Evolutionary conservation across 2,888 invertebrate species (phyloP), one percentile per base, ranked within the genome.

Genomic region (Tetranychus truncatus): DNA sequence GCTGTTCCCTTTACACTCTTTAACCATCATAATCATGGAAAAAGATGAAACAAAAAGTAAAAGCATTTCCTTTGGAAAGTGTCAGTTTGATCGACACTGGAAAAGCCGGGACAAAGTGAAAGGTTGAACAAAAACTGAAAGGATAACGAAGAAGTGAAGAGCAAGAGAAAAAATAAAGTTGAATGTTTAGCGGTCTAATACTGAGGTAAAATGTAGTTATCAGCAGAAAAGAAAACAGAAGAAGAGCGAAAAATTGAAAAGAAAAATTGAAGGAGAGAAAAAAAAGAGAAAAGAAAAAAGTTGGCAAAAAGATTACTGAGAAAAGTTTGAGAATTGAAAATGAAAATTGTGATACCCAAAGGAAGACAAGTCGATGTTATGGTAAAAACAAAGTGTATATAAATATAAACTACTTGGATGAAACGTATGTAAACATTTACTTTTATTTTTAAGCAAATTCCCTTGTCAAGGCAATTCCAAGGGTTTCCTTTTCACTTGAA

Each of bases 391-490:
- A 34, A 34, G 55, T 55, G 55, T 15, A 6, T 9, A 55, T 15
- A 15, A 55, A 55, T 55, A 55, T 55, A 55, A 55, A 55, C 55
- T 55, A 15, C 15, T 55, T 55, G 55, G 55, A 15, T 55, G 15
- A 55, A 55, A 55, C 55, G 55, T 55, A 55, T 55, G 55, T 55
- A 55, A 55, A 55, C 55, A 55, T 55, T 55, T 55, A 55, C 55
- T 55, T n/a, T 55, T 34, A 34, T 34, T 34, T 55, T 55, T 55
- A 55, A 55, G 55, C 55, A 55, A 55, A 55, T 55, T 55, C 55
- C 55, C 55, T 55, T 55, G 55, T 55, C 55, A 55, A 55, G 3
- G 15, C 55, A 55, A 55, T 55, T 55, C 55, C 15, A 9, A 55
- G 9, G 55, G 55, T 55, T 55, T 15, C 55, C 15, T 55, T 55